These are phyloP conservation scores for Argyrosomus regius DNA, from an alignment of 2,797 vertebrate species.

Conservation along the genomic window DNA sequence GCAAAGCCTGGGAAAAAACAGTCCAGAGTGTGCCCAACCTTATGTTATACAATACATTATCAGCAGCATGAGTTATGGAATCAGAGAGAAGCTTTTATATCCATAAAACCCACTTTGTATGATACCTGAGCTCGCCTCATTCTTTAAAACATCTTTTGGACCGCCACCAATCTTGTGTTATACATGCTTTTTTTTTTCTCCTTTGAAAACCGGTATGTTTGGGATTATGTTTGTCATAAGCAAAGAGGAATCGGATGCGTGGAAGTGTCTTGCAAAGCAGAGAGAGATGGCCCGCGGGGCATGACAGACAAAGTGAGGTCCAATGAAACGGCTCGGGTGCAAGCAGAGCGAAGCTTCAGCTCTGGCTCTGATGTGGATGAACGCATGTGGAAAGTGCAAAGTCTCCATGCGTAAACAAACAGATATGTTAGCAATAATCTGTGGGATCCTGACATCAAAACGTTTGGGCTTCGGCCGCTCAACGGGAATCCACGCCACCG, in stretches of 20 bases:
- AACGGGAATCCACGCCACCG: not conserved
- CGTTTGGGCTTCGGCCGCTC: conserved; percentile 10
- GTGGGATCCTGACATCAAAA: conserved; percentile 23
- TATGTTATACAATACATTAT: not conserved
- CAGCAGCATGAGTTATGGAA: conserved; percentile 10
- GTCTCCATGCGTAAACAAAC: conserved; percentile 51
- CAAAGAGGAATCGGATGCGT: conserved; percentile 42
- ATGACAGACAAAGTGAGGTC: not conserved
- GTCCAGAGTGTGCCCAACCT: not conserved
- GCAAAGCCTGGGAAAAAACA: conserved; percentile 7
- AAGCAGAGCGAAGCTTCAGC: not conserved
- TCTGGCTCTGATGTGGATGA: conserved; percentile 42
- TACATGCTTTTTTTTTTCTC: not conserved
- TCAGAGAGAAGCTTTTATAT: conserved; percentile 9
- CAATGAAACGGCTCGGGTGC: conserved; percentile 18
- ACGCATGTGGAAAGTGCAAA: conserved; percentile 35
- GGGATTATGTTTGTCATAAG: conserved; percentile 42
- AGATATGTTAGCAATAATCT: conserved; percentile 56
- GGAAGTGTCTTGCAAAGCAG: not conserved
- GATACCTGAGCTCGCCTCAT: conserved; percentile 34
- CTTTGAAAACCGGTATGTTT: conserved; percentile 37
- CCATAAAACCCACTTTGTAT: not conserved
- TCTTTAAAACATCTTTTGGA: conserved; percentile 43
- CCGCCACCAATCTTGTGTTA: conserved; percentile 10
- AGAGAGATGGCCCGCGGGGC: not conserved